Conservation (phyloP, 2,888 invertebrate species). For the Vannuccia rotundouncinata region DNA sequence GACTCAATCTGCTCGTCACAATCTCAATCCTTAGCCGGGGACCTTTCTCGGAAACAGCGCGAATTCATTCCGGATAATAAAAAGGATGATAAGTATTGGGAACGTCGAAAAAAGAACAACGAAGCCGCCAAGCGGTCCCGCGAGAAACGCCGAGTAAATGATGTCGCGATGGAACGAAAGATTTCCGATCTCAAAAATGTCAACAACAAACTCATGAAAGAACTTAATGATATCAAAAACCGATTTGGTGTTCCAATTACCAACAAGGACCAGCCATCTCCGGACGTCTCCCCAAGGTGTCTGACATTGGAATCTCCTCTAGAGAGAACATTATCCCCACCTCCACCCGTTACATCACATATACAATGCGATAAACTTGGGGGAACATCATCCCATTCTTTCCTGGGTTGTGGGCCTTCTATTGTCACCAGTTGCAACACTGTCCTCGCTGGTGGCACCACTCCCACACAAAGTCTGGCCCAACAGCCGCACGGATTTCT, state of each 20-base stretch:
- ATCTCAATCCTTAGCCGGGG: neutral
- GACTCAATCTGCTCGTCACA: neutral
- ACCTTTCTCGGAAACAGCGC: slow-evolving; percentile 74
- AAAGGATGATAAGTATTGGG: slow-evolving; percentile 96
- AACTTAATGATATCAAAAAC: slow-evolving; percentile 82
- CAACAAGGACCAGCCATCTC: slow-evolving; percentile 75
- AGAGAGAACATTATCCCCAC: neutral
- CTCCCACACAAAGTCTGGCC: neutral
- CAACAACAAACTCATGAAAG: slow-evolving; percentile 84
- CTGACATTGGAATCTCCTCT: neutral
- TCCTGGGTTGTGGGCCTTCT: too few relatives aligned
- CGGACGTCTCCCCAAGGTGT: slow-evolving; percentile 58
- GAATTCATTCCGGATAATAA: slow-evolving; percentile 93
- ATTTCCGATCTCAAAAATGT: slow-evolving; percentile 89
- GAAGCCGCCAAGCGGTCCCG: slow-evolving; percentile 91
- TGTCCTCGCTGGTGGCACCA: neutral
- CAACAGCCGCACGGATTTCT: neutral
- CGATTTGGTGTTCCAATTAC: slow-evolving; percentile 67
- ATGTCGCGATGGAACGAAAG: slow-evolving; percentile 87
- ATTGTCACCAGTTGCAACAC: neutral
- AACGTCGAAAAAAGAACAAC: slow-evolving; percentile 85
- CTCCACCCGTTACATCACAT: too few relatives aligned
- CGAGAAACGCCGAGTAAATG: slow-evolving; percentile 90
- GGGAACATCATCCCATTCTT: too few relatives aligned
- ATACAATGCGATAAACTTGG: too few relatives aligned